These are phyloP conservation scores for Zootermopsis nevadensis DNA, from an alignment of 2,888 invertebrate species.

Conservation along the genomic window DNA sequence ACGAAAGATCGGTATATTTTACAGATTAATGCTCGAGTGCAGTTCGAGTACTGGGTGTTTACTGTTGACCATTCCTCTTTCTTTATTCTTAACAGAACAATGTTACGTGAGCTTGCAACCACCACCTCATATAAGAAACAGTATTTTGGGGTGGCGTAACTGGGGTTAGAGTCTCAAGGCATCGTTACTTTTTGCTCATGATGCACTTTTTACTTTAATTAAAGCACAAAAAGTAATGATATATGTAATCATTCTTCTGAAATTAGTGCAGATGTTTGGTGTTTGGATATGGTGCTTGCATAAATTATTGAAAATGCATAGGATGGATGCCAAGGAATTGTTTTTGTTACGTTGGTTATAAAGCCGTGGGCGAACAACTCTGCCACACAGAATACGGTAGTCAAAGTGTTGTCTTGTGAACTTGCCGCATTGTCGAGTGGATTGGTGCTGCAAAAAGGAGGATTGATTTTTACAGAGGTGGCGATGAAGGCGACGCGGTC, in stretches of 20 bases:
- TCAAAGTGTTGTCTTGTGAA: conserved; percentile 37
- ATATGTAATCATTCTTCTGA: conserved; percentile 52
- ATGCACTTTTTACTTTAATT: conserved; percentile 51
- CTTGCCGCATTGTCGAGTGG: conserved; percentile 31
- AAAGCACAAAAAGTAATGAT: conserved; percentile 51
- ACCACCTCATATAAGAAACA: conserved; percentile 33
- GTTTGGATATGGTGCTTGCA: conserved; percentile 16
- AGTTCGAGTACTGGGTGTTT: conserved; percentile 44
- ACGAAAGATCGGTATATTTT: conserved; percentile 50
- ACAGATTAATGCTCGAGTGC: conserved; percentile 43
- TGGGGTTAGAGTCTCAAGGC: conserved; percentile 32
- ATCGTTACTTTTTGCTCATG: conserved; percentile 52
- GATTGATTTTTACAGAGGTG: conserved; percentile 37
- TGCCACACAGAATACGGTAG: conserved; percentile 31
- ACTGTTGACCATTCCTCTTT: conserved; percentile 51
- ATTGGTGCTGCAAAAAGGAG: conserved; percentile 34
- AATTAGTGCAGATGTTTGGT: conserved; percentile 37
- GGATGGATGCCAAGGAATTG: conserved; percentile 20
- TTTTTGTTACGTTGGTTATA: conserved; percentile 32
- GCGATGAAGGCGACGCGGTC: background rate
- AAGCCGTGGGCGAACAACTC: conserved; percentile 27
- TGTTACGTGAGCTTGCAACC: conserved; percentile 37
- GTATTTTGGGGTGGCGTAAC: conserved; percentile 43
- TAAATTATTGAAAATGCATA: background rate
- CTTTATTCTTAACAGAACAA: conserved; percentile 29